Evolutionary conservation across 1,140 invertebrate genomes (phyloP), one percentile per base, ranked within the genome.

Genomic region (Drosophila triauraria): DNA sequence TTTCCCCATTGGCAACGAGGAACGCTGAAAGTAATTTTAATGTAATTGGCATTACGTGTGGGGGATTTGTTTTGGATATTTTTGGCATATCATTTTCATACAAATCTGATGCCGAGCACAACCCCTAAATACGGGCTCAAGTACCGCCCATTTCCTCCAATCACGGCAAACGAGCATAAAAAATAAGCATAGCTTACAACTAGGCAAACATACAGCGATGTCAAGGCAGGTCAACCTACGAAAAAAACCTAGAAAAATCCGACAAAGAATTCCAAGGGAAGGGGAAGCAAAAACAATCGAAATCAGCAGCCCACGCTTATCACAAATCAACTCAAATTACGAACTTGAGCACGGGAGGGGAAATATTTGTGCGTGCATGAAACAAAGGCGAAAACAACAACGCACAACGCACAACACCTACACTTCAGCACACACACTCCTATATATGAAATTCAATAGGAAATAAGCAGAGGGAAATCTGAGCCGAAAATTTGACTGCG

Each of bases 241-340:
- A 51, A 38, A 38, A 35, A 32, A 27, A 30, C 23, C 17, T 27
- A 64, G 64, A 61, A 65, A 51, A 75, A 43, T 32, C 40, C 25
- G 5, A 70, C 65, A 40, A 54, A 4, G 53, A 15, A 40, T 54
- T 38, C 32, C 1, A 40, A 64, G 67, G 27, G 27, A 17, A 5
- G 51, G n/a, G 20, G 53, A 40, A 2, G 53, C 20, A 54, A 72
- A 88, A 87, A 88, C 72, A 88, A 88, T 86, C 84, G 68, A 61
- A 87, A 40, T 57, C 60, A 50, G 48, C 48, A 78, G 59, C 70
- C 65, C 56, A 47, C 44, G 53, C 62, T 82, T 90, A 85, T 85
- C 80, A 71, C 79, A 90, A 80, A 88, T 90, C 85, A 78, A 78
- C 68, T 81, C 70, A 85, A 88, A 88, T 88, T 91, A 90, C 85